Base-by-base conservation (phyloP, 2,113 vertebrate genomes). In the Vimba vimba region DNA sequence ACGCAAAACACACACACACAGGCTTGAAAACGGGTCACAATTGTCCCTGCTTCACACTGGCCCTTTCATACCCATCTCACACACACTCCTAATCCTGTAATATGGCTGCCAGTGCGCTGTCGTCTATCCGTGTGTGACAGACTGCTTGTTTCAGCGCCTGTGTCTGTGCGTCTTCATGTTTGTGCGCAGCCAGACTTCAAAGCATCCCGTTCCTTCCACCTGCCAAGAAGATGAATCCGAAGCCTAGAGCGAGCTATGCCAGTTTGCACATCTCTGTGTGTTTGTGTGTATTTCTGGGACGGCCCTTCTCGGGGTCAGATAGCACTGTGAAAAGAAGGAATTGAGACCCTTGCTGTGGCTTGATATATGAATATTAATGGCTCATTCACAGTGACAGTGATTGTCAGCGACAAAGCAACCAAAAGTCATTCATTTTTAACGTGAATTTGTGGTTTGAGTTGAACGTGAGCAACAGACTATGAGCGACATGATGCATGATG, bases 31-130 rank as follows among this genome's bases (percentile, higher is more conserved):
- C 62, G n/a, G 64, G 80, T 52, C 80, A 69, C 17, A 11, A 69
- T 27, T 82, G 43, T 82, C 80, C 12, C 6, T 9, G 27, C 45
- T 69, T 36, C 25, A 69, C 64, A 69, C 75, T 81, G 66, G 39
- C 39, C 36, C 79, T 47, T 81, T 81, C 39, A 79, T 79, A 23
- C 5, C 4, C 15, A 36, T 47, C 79, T 62, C 30, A 59, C 69
- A 68, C 62, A 60, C 73, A 85, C 30, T 66, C 10, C 45, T 68
- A 50, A 68, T 82, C 79, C 43, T 82, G 25, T 66, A 82, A 82
- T 30, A 68, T 81, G 60, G 79, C 25, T 81, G 59, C 79, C 79
- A 68, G 43, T 36, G 62, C 33, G n/a, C 60, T 47, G 39, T 43
- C 39, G 8, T 66, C 39, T 66, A 52, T 52, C 62, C 12, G 6